These are phyloP conservation scores for Anser cygnoides DNA, from an alignment of 2,113 vertebrate genomes.

Conservation along the genomic window DNA sequence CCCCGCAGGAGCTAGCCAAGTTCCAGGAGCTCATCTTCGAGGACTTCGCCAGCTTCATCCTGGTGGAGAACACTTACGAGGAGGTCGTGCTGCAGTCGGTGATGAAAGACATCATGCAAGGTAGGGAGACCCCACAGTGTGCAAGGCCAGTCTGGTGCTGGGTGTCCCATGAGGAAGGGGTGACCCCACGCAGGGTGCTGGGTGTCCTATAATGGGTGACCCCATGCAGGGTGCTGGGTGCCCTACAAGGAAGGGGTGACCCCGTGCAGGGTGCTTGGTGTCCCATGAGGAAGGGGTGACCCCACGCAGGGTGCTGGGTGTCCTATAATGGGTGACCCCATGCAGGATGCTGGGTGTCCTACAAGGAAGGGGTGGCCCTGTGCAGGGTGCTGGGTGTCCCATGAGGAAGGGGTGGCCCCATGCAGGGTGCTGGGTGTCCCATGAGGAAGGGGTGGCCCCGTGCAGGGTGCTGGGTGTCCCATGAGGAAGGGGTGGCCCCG, in stretches of 20 bases:
- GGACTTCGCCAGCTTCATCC: conserved; percentile 91
- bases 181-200: background rate
- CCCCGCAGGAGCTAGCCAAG: conserved; percentile 83
- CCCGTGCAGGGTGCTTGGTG: too few relatives aligned
- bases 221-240: background rate
- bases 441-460: background rate
- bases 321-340: background rate
- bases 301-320: background rate
- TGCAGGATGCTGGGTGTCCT: background rate
- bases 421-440: background rate
- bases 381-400: too few relatives aligned
- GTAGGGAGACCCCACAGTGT: conserved; percentile 69
- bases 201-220: background rate
- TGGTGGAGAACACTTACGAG: conserved; percentile 93
- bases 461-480: background rate
- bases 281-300: too few relatives aligned
- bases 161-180: too few relatives aligned
- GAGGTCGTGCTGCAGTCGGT: conserved; percentile 94
- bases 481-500: background rate
- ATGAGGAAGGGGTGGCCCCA: rapidly evolving
- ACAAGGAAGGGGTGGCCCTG: background rate
- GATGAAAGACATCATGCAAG: conserved; percentile 95
- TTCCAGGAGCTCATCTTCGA: conserved; percentile 96
- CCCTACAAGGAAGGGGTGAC: background rate
- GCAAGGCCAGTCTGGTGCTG: too few relatives aligned